Conservation (phyloP, 2,888 invertebrate species). For the Perithous albicinctus region DNA sequence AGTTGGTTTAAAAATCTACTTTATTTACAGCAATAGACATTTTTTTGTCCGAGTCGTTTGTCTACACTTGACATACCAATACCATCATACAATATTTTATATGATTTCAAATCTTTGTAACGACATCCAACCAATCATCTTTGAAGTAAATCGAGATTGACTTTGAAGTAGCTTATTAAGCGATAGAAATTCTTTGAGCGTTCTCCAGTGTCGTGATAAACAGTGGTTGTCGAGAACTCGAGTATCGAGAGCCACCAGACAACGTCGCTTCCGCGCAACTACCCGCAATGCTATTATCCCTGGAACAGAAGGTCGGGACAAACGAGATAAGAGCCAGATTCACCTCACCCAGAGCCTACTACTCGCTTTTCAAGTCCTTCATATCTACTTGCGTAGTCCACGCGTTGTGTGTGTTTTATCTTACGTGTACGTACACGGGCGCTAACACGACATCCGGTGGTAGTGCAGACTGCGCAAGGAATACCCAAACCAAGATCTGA, state of each 20-base stretch:
- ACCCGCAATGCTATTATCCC: slow-evolving; percentile 61
- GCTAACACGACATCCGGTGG: slow-evolving; percentile 5
- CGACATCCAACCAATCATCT: not conserved
- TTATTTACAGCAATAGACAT: too few species aligned
- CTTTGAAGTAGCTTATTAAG: slow-evolving; percentile 8
- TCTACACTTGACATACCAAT: not conserved
- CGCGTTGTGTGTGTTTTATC: not conserved
- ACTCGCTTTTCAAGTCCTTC: slow-evolving; percentile 32
- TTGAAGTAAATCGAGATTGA: slow-evolving; percentile 1
- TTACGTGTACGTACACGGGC: slow-evolving; percentile 10
- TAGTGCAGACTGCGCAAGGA: slow-evolving; percentile 12
- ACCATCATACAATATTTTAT: not conserved
- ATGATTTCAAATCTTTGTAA: not conserved
- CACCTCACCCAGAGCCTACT: slow-evolving; percentile 36
- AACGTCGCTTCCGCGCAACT: slow-evolving; percentile 47
- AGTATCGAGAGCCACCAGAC: slow-evolving; percentile 44
- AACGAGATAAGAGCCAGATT: slow-evolving; percentile 58
- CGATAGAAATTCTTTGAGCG: not conserved
- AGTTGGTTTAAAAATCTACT: too few species aligned
- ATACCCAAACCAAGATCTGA: slow-evolving; percentile 33
- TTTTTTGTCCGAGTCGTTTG: too few species aligned
- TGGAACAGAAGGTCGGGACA: slow-evolving; percentile 63
- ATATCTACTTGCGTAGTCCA: not conserved
- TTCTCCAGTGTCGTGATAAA: not conserved
- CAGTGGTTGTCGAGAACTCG: slow-evolving; percentile 27